Conservation (phyloP, 2,888 invertebrate genomes). For the Rutpela maculata region DNA sequence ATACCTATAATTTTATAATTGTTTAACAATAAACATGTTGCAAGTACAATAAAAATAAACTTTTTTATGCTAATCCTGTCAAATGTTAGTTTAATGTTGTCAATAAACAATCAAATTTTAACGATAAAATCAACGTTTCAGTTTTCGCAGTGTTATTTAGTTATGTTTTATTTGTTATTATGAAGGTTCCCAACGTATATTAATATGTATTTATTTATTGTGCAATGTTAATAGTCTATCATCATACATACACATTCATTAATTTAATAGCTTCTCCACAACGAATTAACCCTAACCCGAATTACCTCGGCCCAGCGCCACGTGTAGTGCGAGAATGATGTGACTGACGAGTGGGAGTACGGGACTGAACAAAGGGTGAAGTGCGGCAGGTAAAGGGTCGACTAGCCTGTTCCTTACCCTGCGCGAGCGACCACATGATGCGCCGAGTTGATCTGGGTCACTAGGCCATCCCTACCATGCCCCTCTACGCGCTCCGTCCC, state of each 20-base stretch:
- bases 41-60: no score
- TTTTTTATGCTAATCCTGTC: no score
- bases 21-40: no score
- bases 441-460: conserved; percentile 86
- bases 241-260: background rate
- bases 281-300: conserved; percentile 11
- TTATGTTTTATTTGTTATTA: no score
- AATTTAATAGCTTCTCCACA: background rate
- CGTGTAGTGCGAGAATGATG: background rate
- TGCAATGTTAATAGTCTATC: background rate
- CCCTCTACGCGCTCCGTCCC: conserved; percentile 61
- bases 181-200: no score
- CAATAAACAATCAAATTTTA: no score
- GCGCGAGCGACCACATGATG: conserved; percentile 75
- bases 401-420: conserved; percentile 42
- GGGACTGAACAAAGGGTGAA: conserved; percentile 47
- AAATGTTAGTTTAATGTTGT: no score
- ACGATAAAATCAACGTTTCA: no score
- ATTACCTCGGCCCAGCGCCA: background rate
- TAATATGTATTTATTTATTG: background rate
- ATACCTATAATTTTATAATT: no score
- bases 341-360: background rate
- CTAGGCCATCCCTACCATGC: conserved; percentile 83
- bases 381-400: conserved; percentile 56
- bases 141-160: no score